phyloP scores from a whole-genome alignment of 2,888 invertebrate genomes.

The Spisula subtruncata region DNA sequence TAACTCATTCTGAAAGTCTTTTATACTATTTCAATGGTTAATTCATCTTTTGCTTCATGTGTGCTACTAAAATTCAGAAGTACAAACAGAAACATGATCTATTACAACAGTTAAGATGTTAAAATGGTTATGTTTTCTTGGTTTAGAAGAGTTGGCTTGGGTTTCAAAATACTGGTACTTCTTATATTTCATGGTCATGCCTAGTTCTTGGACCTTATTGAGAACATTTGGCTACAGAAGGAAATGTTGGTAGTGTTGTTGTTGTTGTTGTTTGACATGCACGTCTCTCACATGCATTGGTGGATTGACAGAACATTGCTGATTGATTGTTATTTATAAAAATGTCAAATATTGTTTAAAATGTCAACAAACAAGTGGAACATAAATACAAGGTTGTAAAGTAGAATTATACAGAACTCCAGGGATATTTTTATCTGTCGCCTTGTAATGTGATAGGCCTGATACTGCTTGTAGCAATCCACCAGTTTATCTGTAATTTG shows the following conservation, averaged over 20 bases:
- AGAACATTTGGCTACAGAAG: background rate
- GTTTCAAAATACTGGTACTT: too few species aligned
- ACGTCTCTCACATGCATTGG: background rate
- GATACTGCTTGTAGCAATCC: slow-evolving; percentile 16
- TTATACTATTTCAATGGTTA: too few species aligned
- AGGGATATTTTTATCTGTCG: background rate
- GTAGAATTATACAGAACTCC: background rate
- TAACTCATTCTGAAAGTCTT: too few species aligned
- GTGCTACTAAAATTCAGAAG: too few species aligned
- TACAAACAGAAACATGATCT: too few species aligned
- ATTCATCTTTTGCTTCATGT: too few species aligned
- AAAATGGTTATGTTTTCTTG: too few species aligned
- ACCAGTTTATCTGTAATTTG: slow-evolving; percentile 35
- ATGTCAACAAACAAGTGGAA: background rate
- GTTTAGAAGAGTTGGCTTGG: too few species aligned
- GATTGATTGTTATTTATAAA: slow-evolving; percentile 17
- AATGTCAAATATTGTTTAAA: background rate
- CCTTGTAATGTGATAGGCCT: background rate
- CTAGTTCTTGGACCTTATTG: too few species aligned
- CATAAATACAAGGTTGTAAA: background rate
- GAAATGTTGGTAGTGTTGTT: background rate
- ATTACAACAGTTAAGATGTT: too few species aligned
- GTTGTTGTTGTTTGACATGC: background rate
- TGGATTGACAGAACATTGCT: background rate
- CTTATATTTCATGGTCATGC: too few species aligned